These are phyloP conservation scores for Podarcis cretensis DNA, from an alignment of 2,113 vertebrate species.

Conservation along the genomic window DNA sequence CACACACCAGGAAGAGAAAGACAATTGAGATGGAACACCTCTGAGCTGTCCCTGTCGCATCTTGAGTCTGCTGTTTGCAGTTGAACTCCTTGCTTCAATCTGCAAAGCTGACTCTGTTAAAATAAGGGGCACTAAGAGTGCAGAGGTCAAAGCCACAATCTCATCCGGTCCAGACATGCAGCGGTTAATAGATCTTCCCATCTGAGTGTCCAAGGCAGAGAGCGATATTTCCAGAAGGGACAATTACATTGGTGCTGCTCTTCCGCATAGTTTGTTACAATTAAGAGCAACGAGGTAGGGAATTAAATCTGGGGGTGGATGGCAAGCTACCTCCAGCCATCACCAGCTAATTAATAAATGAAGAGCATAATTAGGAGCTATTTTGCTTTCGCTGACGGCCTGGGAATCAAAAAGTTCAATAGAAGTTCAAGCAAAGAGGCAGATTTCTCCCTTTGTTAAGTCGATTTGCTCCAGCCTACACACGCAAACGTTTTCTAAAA, in stretches of 20 bases:
- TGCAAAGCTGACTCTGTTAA: background rate
- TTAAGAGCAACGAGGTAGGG: background rate
- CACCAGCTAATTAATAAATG: conserved; percentile 10
- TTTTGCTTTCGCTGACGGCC: conserved; percentile 8
- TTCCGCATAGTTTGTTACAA: conserved; percentile 10
- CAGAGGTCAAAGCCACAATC: background rate
- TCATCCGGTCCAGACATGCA: background rate
- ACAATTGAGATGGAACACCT: background rate
- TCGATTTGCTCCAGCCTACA: background rate
- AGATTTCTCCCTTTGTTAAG: background rate
- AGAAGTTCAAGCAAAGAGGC: background rate
- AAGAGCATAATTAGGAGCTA: conserved; percentile 5
- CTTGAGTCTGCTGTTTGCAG: background rate
- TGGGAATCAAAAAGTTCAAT: background rate
- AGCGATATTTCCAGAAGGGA: background rate
- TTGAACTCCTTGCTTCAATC: background rate
- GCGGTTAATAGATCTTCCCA: background rate
- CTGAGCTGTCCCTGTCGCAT: background rate
- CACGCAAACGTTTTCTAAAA: background rate
- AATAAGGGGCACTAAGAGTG: too few species aligned
- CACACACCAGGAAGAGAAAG: too few species aligned
- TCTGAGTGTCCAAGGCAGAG: background rate
- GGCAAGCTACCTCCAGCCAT: conserved; percentile 1
- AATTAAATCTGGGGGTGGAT: conserved; percentile 4
- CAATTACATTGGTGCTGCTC: background rate